Evolutionary conservation across 2,888 invertebrate species (phyloP).

Genomic region (Napeogenes inachia): DNA sequence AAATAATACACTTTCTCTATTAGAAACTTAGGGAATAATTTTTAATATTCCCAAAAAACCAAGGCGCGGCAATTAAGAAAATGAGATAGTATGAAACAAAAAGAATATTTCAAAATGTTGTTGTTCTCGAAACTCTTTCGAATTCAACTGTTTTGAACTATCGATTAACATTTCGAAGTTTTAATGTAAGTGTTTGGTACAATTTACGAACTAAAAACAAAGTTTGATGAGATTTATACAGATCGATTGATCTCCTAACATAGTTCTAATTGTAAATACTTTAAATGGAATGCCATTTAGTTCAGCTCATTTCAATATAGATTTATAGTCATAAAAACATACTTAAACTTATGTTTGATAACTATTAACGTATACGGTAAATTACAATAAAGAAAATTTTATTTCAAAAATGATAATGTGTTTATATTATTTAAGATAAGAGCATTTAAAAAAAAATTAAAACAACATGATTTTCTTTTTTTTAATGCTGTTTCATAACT

Average conservation of each 20-base stretch:
- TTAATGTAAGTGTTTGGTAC: constrained; percentile 2
- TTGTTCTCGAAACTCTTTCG: neutral
- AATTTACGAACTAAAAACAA: constrained; percentile 2
- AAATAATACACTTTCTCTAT: no score
- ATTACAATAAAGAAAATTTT: no score
- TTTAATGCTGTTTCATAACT: no score
- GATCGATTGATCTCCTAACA: neutral
- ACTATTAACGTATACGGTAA: no score
- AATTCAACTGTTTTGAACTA: neutral
- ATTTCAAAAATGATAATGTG: no score
- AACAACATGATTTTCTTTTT: no score
- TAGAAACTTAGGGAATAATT: no score
- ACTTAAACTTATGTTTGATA: neutral
- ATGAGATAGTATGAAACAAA: no score
- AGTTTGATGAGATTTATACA: constrained; percentile 6
- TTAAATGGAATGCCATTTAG: neutral
- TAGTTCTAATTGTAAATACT: neutral
- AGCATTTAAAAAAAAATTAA: no score
- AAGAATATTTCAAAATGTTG: neutral
- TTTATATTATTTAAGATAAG: no score
- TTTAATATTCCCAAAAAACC: no score
- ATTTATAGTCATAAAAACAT: neutral
- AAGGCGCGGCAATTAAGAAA: no score
- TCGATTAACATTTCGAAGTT: neutral
- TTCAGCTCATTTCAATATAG: neutral